A percentile compares a stretch with the other conserved stretches of the same genome.
Evolutionary conservation across 2,113 vertebrate species (phyloP).

Genomic region (Sinocyclocheilus maitianheensis): DNA sequence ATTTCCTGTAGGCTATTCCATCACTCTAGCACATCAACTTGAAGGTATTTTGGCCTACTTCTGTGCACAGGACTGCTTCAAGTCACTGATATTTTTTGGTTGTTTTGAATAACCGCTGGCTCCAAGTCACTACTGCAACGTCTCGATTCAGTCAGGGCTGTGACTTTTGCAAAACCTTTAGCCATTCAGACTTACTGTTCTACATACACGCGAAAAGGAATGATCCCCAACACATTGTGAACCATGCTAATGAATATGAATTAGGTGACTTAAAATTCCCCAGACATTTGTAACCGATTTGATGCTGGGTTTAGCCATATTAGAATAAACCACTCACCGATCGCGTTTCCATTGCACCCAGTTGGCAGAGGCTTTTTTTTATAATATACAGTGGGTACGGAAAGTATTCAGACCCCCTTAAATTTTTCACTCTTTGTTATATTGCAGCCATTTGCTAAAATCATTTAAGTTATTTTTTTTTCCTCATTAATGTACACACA

Average conservation of each 20-base stretch:
- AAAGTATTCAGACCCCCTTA: too few species aligned
- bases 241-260: neutral
- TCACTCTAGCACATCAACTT: neutral
- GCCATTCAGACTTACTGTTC: neutral
- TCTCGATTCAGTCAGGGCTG: neutral
- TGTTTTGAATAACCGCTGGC: neutral
- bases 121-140: too few species aligned
- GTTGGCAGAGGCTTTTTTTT: too few species aligned
- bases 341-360: too few species aligned
- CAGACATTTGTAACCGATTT: too few species aligned
- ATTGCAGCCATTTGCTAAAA: too few species aligned
- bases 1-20: constrained; percentile 3
- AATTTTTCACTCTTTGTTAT: too few species aligned
- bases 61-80: neutral
- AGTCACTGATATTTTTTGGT: neutral
- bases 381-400: too few species aligned
- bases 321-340: neutral
- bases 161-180: neutral
- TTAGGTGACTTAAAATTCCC: neutral
- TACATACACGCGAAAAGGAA: neutral
- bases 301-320: too few species aligned
- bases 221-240: neutral
- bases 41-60: neutral
- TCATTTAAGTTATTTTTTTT: too few species aligned
- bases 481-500: too few species aligned